phyloP scores from a whole-genome alignment of 2,888 invertebrate species.

The Dryadula phaetusa region DNA sequence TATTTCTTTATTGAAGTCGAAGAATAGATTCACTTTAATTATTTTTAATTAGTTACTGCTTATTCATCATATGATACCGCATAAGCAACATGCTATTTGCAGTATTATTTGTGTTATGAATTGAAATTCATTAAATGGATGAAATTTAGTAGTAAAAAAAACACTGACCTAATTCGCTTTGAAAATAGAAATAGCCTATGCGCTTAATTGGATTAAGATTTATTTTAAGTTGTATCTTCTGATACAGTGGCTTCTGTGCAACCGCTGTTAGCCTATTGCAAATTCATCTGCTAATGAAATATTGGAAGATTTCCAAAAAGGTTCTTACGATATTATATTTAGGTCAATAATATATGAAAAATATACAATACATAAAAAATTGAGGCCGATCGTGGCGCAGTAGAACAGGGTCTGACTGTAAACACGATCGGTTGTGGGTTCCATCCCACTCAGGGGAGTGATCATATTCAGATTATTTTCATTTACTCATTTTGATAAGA shows the following conservation, averaged over 20 bases:
- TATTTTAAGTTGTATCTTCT: neutral
- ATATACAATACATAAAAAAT: neutral
- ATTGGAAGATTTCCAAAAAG: slow-evolving; percentile 36
- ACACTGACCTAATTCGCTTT: neutral
- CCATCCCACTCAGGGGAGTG: no score
- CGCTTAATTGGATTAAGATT: neutral
- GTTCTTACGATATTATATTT: slow-evolving; percentile 7
- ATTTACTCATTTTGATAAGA: no score
- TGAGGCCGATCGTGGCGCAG: no score
- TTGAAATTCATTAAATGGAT: neutral
- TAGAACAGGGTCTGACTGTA: no score
- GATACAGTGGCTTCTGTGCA: neutral
- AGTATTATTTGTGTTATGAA: no score
- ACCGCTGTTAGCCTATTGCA: slow-evolving; percentile 10
- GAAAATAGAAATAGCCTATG: slow-evolving; percentile 3
- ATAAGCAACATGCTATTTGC: no score
- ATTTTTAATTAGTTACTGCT: no score
- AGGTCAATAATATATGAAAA: neutral
- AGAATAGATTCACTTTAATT: no score
- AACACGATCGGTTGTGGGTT: no score
- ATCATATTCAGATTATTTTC: no score
- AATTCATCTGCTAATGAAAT: slow-evolving; percentile 37
- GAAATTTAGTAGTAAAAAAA: neutral
- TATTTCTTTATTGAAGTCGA: no score
- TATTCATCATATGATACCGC: no score